A percentile compares a stretch with the other conserved stretches of the same genome.
phyloP scores from a whole-genome alignment of 2,113 vertebrate genomes.

The Pungitius pungitius region DNA sequence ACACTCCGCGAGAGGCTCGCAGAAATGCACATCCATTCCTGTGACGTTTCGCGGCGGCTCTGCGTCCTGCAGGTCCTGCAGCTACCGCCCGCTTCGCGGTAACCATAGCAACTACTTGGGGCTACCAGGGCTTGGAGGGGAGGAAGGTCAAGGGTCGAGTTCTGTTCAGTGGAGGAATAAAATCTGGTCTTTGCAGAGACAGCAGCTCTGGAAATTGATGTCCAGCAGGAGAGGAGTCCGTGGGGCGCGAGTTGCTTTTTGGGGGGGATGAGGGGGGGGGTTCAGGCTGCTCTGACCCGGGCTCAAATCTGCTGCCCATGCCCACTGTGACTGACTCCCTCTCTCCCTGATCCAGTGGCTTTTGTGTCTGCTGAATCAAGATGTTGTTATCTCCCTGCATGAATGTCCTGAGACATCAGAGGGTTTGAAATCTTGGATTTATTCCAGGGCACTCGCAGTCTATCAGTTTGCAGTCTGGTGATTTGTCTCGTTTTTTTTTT shows the following conservation, averaged over 20 bases:
- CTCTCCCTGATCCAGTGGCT: slow-evolving; percentile 48
- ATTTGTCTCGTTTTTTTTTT: slow-evolving; percentile 56
- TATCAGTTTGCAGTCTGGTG: slow-evolving; percentile 66
- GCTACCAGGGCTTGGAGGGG: slow-evolving; percentile 56
- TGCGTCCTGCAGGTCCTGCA: slow-evolving; percentile 47
- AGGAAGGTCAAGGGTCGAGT: slow-evolving; percentile 72
- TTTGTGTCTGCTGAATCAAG: slow-evolving; percentile 56
- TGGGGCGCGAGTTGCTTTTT: slow-evolving; percentile 29
- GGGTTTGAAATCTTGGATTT: slow-evolving; percentile 57
- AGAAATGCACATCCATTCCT: slow-evolving; percentile 53
- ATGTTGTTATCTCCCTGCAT: slow-evolving; percentile 43
- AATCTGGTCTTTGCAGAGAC: slow-evolving; percentile 71
- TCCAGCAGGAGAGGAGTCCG: slow-evolving; percentile 64
- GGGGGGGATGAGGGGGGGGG: slow-evolving; percentile 38
- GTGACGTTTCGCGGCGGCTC: slow-evolving; percentile 46
- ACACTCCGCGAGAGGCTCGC: slow-evolving; percentile 34
- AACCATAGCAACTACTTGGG: slow-evolving; percentile 76
- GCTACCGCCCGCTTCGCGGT: slow-evolving; percentile 56
- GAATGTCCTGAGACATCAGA: slow-evolving; percentile 58
- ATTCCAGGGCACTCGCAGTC: slow-evolving; percentile 58
- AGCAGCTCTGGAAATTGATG: slow-evolving; percentile 72
- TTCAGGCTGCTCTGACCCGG: slow-evolving; percentile 57
- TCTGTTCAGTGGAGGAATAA: slow-evolving; percentile 72
- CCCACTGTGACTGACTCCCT: slow-evolving; percentile 35
- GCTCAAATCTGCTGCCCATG: slow-evolving; percentile 47